phyloP scores from a whole-genome alignment of 2,797 vertebrate species.

The Falco columbarius region DNA sequence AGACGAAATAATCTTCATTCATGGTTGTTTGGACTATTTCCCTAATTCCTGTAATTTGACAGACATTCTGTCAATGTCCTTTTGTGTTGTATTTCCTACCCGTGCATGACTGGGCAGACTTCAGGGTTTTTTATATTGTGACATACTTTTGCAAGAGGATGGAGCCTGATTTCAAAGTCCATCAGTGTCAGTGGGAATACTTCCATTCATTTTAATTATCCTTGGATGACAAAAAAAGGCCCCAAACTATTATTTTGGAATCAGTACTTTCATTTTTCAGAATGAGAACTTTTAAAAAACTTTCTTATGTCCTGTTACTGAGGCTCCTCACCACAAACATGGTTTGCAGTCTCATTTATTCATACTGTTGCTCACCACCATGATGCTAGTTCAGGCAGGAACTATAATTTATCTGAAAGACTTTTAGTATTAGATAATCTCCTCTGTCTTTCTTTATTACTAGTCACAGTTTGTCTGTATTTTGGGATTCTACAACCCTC shows the following conservation, averaged over 20 bases:
- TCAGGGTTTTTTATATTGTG: not conserved
- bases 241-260: not conserved
- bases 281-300: not conserved
- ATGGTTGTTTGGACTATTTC: not conserved
- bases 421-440: not conserved
- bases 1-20: not conserved
- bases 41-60: not conserved
- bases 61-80: not conserved
- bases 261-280: not conserved
- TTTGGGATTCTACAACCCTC: not conserved
- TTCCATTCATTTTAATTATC: not conserved
- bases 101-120: not conserved
- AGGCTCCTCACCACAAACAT: not conserved
- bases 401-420: not conserved
- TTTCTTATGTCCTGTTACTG: not conserved
- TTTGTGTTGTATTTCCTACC: slow-evolving; percentile 22
- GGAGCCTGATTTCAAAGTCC: slow-evolving; percentile 1
- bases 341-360: not conserved
- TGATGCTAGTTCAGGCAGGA: not conserved
- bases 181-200: not conserved
- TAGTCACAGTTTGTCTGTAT: not conserved
- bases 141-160: not conserved
- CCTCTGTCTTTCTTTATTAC: not conserved
- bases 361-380: not conserved
- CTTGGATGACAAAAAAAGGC: not conserved